These are phyloP conservation scores for Pagetopsis macropterus DNA, from an alignment of 2,797 vertebrate species.

Conservation along the genomic window DNA sequence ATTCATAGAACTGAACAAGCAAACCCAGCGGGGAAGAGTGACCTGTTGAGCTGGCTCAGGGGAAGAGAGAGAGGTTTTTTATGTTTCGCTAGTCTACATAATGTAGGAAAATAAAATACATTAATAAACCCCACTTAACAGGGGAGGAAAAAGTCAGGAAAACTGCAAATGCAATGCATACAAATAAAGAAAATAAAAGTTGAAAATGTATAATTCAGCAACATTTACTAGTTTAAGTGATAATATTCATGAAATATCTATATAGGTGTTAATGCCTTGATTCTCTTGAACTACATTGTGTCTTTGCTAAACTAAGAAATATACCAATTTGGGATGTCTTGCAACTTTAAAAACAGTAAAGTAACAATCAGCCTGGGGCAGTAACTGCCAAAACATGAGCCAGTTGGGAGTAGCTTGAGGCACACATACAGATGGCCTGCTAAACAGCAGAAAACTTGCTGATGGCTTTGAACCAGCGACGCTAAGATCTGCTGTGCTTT, in stretches of 20 bases:
- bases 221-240: background rate
- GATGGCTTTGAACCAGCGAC: conserved; percentile 29
- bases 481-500: conserved; percentile 24
- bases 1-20: conserved; percentile 21
- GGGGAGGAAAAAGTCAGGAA: background rate
- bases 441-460: conserved; percentile 40
- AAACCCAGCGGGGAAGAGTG: conserved; percentile 13
- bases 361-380: conserved; percentile 25
- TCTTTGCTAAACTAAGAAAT: no score
- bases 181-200: background rate
- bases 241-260: background rate
- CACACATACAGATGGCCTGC: conserved; percentile 39
- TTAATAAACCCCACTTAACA: background rate
- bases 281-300: background rate
- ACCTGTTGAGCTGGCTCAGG: conserved; percentile 24
- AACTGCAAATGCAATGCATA: background rate
- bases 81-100: background rate
- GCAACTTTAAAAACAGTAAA: no score
- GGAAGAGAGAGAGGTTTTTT: conserved; percentile 18
- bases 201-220: background rate
- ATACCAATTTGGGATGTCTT: no score
- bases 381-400: conserved; percentile 56
- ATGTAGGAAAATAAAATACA: conserved; percentile 5
- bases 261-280: background rate
- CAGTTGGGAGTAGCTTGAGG: conserved; percentile 32